Evolutionary conservation across 2,888 invertebrate genomes (phyloP).

Genomic region (Oligia fasciuncula): DNA sequence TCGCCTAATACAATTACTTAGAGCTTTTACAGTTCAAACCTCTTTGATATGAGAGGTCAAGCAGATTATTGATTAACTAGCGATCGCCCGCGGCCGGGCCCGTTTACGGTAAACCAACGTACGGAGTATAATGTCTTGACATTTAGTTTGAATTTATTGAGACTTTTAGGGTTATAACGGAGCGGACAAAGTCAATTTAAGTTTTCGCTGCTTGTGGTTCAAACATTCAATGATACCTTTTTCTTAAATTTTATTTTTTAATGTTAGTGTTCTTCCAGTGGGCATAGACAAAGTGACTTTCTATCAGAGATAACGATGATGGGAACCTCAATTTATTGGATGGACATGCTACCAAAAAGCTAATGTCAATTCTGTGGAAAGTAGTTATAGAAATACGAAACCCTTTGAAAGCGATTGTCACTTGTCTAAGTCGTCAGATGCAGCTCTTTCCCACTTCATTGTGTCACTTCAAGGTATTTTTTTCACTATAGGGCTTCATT

Average conservation of each 20-base stretch:
- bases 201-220: background rate
- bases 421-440: background rate
- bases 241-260: no score
- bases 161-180: conserved; percentile 13
- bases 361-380: background rate
- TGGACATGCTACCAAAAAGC: background rate
- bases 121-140: conserved; percentile 38
- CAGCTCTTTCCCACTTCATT: background rate
- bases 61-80: conserved; percentile 63
- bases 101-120: conserved; percentile 40
- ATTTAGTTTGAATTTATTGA: conserved; percentile 42
- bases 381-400: background rate
- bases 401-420: background rate
- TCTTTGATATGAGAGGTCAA: conserved; percentile 63
- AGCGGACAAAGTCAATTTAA: conserved; percentile 1
- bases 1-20: conserved; percentile 61
- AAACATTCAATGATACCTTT: background rate
- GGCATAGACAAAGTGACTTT: background rate
- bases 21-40: conserved; percentile 60
- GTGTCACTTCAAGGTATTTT: background rate
- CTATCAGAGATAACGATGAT: background rate
- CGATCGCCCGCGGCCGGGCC: conserved; percentile 50
- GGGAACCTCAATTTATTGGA: background rate
- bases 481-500: background rate
- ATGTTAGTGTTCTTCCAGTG: background rate